Evolutionary conservation across 2,888 invertebrate species (phyloP), one percentile per base, ranked within the genome.

Genomic region (Chydorus sphaericus): DNA sequence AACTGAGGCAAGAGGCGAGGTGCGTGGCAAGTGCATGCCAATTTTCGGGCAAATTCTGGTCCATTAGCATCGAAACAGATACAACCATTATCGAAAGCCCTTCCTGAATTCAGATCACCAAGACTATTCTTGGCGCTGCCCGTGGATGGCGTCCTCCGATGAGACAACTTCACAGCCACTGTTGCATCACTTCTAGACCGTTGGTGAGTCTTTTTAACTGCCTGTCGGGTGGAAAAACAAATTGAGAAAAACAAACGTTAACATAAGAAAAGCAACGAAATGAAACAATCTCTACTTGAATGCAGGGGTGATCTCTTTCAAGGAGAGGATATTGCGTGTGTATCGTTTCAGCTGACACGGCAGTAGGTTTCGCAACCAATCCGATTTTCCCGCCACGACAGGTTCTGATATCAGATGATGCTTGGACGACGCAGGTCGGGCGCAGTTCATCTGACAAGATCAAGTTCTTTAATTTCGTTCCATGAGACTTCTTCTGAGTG

Each of bases 21-120:
- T 56, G 89, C 88, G 81, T 84, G 64, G 51, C 65, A 68, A 64
- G 61, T 39, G 16, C 44, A 54, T 5, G 20, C 44, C 48, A 10
- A n/a, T 20, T 54, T 54, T 4, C 48, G 36, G 29, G 30, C 30
- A 28, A 48, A 39, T 38, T 54, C 48, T 3, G 23, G n/a, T 8
- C 33, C 16, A 11, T 39, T 16, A 67, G 84, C 83, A 66, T 85
- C 82, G 65, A 89, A 89, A 69, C 92, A 92, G 61, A 82, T 79
- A 74, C 97, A 98, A 60, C 94, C 94, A 70, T 85, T 94, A 73
- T 97, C 94, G 71, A 96, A 97, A 29, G 94, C 96, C 65, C 88
- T 81, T 38, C 96, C 97, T 16, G 94, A 89, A 56, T 86, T 84
- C 63, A 96, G 73, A 73, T 97, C 94, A 56, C 93, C 93, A 54